Percentiles rank a stretch among this genome's conserved stretches.
Evolutionary conservation across 2,797 vertebrate species (phyloP).

Genomic region (Melanotaenia nigrans): DNA sequence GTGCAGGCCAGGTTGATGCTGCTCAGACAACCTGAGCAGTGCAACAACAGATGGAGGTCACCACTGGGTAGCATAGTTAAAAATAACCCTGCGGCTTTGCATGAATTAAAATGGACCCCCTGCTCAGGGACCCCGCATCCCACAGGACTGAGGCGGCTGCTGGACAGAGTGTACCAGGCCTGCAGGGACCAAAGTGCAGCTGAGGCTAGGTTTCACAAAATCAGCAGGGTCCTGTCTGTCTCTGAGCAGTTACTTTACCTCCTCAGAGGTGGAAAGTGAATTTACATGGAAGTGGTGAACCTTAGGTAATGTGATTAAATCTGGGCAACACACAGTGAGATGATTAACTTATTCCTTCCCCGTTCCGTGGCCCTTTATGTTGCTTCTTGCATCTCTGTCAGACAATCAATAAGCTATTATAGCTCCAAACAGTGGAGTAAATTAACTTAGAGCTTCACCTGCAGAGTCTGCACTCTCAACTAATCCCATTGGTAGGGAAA

Average conservation of each 20-base stretch:
- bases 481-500: conserved; percentile 79
- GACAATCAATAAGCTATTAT: conserved; percentile 88
- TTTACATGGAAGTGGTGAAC: conserved; percentile 76
- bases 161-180: conserved; percentile 35
- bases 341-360: conserved; percentile 83
- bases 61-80: conserved; percentile 55
- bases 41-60: conserved; percentile 67
- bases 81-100: conserved; percentile 64
- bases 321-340: conserved; percentile 68
- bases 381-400: conserved; percentile 78
- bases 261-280: conserved; percentile 64
- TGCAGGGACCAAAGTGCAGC: conserved; percentile 42
- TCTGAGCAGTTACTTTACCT: conserved; percentile 52
- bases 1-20: conserved; percentile 53
- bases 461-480: conserved; percentile 80
- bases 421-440: conserved; percentile 79
- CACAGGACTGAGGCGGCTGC: conserved; percentile 48
- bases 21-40: conserved; percentile 59
- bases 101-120: conserved; percentile 60
- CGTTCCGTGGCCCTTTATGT: conserved; percentile 65
- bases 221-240: conserved; percentile 38
- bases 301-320: conserved; percentile 79
- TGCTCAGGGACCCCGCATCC: conserved; percentile 49
- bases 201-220: conserved; percentile 43
- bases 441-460: conserved; percentile 83